Evolutionary conservation across 1,140 invertebrate species (phyloP).

Genomic region (Lasaia peninsularis): DNA sequence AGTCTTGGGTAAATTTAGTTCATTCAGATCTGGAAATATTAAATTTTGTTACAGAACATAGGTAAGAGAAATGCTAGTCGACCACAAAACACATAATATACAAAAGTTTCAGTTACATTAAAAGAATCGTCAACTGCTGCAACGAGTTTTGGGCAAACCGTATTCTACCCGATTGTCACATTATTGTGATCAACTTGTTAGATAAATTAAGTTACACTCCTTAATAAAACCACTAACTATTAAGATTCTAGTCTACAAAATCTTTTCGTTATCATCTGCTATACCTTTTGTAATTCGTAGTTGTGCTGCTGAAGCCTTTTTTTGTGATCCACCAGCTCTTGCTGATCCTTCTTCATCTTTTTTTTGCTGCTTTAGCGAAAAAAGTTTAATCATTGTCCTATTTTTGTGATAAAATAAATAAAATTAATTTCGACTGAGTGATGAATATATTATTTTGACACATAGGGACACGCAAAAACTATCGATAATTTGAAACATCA

Average conservation of each 20-base stretch:
- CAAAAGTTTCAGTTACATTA: too few relatives aligned
- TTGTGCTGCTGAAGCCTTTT: slow-evolving; percentile 96
- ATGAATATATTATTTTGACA: slow-evolving; percentile 61
- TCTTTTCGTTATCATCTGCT: slow-evolving; percentile 16
- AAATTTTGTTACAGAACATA: slow-evolving; percentile 4
- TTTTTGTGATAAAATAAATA: slow-evolving; percentile 52
- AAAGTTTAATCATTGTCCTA: slow-evolving; percentile 95
- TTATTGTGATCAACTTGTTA: neutral
- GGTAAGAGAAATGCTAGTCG: too few relatives aligned
- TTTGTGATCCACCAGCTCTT: slow-evolving; percentile 86
- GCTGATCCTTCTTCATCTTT: slow-evolving; percentile 94
- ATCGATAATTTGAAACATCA: too few relatives aligned
- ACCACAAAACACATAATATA: too few relatives aligned
- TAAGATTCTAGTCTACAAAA: neutral
- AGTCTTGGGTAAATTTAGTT: slow-evolving; percentile 97
- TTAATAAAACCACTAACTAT: too few relatives aligned
- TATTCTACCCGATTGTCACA: neutral
- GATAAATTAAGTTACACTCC: too few relatives aligned
- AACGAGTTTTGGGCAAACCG: too few relatives aligned
- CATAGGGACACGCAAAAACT: neutral
- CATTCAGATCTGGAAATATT: slow-evolving; percentile 94
- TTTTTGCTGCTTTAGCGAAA: slow-evolving; percentile 98
- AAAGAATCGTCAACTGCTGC: neutral
- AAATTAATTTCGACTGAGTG: slow-evolving; percentile 46
- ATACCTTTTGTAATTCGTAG: slow-evolving; percentile 97